Evolutionary conservation across 2,888 invertebrate species (phyloP).

Genomic region (Drosophila atroscutellata): DNA sequence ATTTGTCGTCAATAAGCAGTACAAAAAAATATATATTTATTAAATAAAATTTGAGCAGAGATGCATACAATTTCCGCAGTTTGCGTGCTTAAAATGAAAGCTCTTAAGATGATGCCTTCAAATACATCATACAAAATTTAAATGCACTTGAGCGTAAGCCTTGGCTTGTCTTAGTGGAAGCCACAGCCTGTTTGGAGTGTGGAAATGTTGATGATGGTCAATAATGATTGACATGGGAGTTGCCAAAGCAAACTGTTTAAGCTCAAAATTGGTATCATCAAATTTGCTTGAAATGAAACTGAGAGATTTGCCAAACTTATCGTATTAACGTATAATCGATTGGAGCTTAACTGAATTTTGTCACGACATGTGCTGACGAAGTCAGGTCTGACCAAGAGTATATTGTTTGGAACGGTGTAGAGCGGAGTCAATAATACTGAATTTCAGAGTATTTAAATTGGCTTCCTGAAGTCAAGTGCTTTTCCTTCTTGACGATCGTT

Average conservation of each 20-base stretch:
- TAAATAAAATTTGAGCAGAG: slow-evolving; percentile 8
- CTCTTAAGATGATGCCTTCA: slow-evolving; percentile 19
- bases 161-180: not conserved
- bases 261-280: slow-evolving; percentile 48
- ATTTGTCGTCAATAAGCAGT: slow-evolving; percentile 78
- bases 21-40: slow-evolving; percentile 11
- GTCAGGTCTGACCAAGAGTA: not conserved
- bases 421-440: not conserved
- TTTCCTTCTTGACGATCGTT: not conserved
- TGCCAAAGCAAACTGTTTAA: slow-evolving; percentile 50
- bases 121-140: too few relatives aligned
- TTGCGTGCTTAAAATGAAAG: slow-evolving; percentile 40
- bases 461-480: not conserved
- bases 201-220: slow-evolving; percentile 72
- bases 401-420: not conserved
- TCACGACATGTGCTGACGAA: not conserved
- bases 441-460: not conserved
- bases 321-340: not conserved
- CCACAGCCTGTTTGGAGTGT: slow-evolving; percentile 48
- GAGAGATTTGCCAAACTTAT: slow-evolving; percentile 10
- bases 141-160: too few relatives aligned
- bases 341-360: not conserved
- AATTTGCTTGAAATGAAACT: not conserved
- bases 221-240: slow-evolving; percentile 53
- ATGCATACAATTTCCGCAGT: slow-evolving; percentile 37